Base-by-base conservation (phyloP, 1,140 invertebrate genomes). In the Agraylea sexmaculata region DNA sequence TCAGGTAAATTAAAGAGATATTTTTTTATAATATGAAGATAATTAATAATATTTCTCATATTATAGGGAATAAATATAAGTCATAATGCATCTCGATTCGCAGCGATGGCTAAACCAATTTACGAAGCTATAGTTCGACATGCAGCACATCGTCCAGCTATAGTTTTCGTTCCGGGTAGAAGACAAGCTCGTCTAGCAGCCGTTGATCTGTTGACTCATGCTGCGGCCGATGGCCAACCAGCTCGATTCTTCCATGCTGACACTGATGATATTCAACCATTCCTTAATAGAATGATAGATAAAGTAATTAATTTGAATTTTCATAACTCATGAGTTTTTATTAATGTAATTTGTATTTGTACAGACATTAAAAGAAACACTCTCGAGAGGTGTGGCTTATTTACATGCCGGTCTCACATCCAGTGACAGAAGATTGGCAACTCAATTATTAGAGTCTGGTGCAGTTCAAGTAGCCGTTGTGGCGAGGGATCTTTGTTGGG, bases 21-120 rank as follows among this genome's bases (percentile, higher is more conserved):
- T n/a, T n/a, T n/a, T n/a, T n/a, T n/a, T n/a, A n/a, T n/a, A n/a
- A n/a, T n/a, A n/a, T n/a, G n/a, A n/a, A n/a, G n/a, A n/a, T n/a
- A n/a, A n/a, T n/a, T n/a, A n/a, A n/a, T n/a, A n/a, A n/a, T n/a
- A n/a, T n/a, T n/a, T n/a, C n/a, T n/a, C 8, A 7, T 32, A 17
- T 36, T 37, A 3, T 66, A 87, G 70, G 92, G 94, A 8, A 91
- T 96, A 58, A 99, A 98, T 66, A 88, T 98, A 10, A 94, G 90
- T 0, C 94, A 99, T 64, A 96, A 95, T 58, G 86, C 86, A 2
- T 92, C 93, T 0, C 73, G 96, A 17, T 70, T 99, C 1, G 80
- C 94, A 2, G 89, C 94, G 0, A 99, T 99, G 96, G 83, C 87
- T 0, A 96, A 96, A 58, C 95, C 95, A 0, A 83, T 91, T 0